Conservation (phyloP, 37 sponge, comb jelly and placozoan genomes). For the Aplysina aerophoba region DNA sequence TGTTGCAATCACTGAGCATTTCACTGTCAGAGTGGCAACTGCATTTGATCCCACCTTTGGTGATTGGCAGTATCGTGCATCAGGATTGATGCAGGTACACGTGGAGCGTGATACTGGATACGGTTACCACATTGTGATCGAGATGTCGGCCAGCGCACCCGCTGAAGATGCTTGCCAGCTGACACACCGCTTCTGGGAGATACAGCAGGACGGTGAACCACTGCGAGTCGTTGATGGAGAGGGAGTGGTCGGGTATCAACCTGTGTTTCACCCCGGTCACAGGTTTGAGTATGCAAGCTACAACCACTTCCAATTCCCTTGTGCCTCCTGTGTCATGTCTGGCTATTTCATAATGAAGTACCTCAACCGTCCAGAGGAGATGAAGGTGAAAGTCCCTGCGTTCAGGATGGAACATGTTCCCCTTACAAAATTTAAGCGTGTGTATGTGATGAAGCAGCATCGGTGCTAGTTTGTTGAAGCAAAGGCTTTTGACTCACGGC, state of each 20-base stretch:
- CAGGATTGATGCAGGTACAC: too few species aligned
- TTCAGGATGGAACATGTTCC: slow-evolving; percentile 9
- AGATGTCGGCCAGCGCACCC: slow-evolving; percentile 37
- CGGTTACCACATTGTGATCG: slow-evolving; percentile 13
- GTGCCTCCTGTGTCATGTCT: slow-evolving; percentile 46
- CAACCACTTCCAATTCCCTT: neutral
- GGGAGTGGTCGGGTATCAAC: slow-evolving; percentile 58
- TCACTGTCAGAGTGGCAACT: slow-evolving; percentile 43
- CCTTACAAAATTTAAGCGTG: too few species aligned
- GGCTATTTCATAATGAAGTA: slow-evolving; percentile 51
- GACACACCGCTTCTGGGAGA: slow-evolving; percentile 42
- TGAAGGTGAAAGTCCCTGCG: slow-evolving; percentile 8
- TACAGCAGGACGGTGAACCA: slow-evolving; percentile 21
- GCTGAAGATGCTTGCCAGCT: slow-evolving; percentile 35
- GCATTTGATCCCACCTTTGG: slow-evolving; percentile 48
- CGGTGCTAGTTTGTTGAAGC: too few species aligned
- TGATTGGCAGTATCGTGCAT: neutral
- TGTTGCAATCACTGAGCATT: slow-evolving; percentile 42
- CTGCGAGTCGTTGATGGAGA: slow-evolving; percentile 40
- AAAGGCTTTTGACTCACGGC: too few species aligned
- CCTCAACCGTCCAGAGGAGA: neutral
- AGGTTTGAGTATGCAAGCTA: slow-evolving; percentile 55
- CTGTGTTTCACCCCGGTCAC: slow-evolving; percentile 45
- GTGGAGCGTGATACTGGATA: neutral
- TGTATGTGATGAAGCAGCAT: too few species aligned